Percentiles rank a stretch among this genome's conserved stretches.
phyloP scores from a whole-genome alignment of 1,140 invertebrate species.

The Danaus melanippus region DNA sequence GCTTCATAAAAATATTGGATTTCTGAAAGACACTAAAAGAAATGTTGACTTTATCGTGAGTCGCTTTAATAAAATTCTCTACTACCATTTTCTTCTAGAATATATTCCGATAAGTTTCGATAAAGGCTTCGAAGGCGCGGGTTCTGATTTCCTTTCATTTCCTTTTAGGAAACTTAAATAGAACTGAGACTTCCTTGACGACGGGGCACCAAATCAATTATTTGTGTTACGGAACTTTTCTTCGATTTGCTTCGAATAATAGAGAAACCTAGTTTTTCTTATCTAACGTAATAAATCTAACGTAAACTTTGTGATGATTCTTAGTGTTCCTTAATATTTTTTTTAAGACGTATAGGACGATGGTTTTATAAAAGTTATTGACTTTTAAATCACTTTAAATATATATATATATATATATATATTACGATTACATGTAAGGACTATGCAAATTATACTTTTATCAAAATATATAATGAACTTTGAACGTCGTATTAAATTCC shows the following conservation, averaged over 20 bases:
- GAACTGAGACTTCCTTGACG: conserved; percentile 68
- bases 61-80: conserved; percentile 56
- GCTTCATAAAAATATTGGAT: conserved; percentile 1
- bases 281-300: conserved; percentile 21
- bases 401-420: too few relatives aligned
- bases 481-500: too few relatives aligned
- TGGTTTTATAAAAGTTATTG: too few relatives aligned
- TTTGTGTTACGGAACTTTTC: conserved; percentile 63
- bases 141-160: conserved; percentile 71
- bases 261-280: conserved; percentile 37
- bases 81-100: conserved; percentile 43
- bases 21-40: conserved; percentile 19
- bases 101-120: conserved; percentile 68
- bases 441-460: too few relatives aligned
- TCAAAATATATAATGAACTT: too few relatives aligned
- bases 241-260: conserved; percentile 54
- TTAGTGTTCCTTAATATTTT: too few relatives aligned
- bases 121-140: conserved; percentile 60
- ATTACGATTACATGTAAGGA: too few relatives aligned
- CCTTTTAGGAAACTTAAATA: conserved; percentile 71
- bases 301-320: not conserved
- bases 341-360: too few relatives aligned
- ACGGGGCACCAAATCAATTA: conserved; percentile 68
- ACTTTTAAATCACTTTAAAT: too few relatives aligned
- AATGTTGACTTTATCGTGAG: conserved; percentile 41